phyloP scores from a whole-genome alignment of 2,113 vertebrate species.

The Lethenteron camtschaticum region DNA sequence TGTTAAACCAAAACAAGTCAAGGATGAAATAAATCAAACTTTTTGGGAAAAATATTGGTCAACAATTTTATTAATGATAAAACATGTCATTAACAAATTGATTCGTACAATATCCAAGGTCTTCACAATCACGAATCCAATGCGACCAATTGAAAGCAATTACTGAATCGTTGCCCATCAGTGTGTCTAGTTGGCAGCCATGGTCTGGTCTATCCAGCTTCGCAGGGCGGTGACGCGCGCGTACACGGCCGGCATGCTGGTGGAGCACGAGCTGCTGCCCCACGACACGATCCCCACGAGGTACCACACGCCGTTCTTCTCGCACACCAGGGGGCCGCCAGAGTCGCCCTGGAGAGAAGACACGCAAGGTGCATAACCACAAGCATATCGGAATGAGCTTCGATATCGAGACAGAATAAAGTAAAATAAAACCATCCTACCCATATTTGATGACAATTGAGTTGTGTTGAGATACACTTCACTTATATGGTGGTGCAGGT shows the following conservation, averaged over 20 bases:
- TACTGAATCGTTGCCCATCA: too few species aligned
- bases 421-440: not conserved
- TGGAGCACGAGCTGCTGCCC: conserved; percentile 8
- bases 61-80: too few species aligned
- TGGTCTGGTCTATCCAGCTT: conserved; percentile 2
- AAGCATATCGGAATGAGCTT: not conserved
- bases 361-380: not conserved
- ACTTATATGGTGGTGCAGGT: not conserved
- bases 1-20: too few species aligned
- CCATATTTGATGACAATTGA: not conserved
- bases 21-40: too few species aligned
- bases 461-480: not conserved
- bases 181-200: conserved; percentile 5
- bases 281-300: conserved; percentile 8
- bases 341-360: conserved; percentile 11
- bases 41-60: too few species aligned
- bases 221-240: conserved; percentile 1
- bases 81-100: too few species aligned
- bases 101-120: too few species aligned
- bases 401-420: not conserved
- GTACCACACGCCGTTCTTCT: not conserved
- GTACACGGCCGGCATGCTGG: not conserved
- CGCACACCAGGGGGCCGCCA: conserved; percentile 7
- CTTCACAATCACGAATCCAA: too few species aligned
- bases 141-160: not conserved